Conservation (phyloP, 2,888 invertebrate genomes). For the Lysandra bellargus region DNA sequence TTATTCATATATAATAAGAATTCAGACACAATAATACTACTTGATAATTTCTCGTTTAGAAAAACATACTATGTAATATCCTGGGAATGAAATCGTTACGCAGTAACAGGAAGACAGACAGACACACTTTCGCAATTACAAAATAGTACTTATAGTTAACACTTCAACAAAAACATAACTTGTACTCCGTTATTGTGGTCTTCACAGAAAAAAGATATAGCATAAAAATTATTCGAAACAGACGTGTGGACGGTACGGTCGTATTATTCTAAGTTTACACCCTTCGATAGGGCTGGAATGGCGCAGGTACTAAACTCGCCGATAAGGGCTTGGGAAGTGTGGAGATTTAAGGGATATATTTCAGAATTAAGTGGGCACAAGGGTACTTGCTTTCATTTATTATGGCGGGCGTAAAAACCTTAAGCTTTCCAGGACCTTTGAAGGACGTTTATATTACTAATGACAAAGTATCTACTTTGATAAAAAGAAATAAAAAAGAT, state of each 20-base stretch:
- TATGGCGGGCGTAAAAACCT: not conserved
- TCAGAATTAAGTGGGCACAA: slow-evolving; percentile 12
- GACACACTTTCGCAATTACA: too few relatives aligned
- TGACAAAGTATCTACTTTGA: too few relatives aligned
- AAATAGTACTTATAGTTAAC: too few relatives aligned
- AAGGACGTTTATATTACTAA: not conserved
- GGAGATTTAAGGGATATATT: slow-evolving; percentile 13
- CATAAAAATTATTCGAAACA: not conserved
- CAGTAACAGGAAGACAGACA: too few relatives aligned
- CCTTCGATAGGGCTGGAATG: not conserved
- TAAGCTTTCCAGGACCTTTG: not conserved
- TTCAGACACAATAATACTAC: too few relatives aligned
- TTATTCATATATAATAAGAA: too few relatives aligned
- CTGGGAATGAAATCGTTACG: too few relatives aligned
- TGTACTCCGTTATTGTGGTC: too few relatives aligned
- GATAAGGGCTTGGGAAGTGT: slow-evolving; percentile 1
- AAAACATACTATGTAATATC: too few relatives aligned
- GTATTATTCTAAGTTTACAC: not conserved
- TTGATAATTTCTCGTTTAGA: too few relatives aligned
- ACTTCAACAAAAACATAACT: too few relatives aligned
- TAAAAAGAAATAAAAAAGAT: too few relatives aligned
- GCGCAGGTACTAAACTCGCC: not conserved
- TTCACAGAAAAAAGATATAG: not conserved
- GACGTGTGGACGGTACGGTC: not conserved
- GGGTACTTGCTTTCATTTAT: not conserved